Conservation (phyloP, 2,797 vertebrate species). For the Myiotriccus ornatus region DNA sequence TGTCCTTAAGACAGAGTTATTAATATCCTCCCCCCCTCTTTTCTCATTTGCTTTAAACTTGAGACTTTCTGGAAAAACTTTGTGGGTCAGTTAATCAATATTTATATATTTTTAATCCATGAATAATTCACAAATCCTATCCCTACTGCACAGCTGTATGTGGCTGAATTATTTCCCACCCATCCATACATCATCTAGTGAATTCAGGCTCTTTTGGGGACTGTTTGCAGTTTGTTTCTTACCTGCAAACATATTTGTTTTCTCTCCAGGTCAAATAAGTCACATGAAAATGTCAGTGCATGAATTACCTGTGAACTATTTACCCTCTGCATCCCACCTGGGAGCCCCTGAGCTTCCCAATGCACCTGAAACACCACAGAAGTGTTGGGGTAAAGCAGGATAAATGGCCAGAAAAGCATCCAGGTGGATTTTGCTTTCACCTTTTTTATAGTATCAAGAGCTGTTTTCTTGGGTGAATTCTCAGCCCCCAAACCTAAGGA, state of each 20-base stretch:
- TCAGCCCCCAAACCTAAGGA: neutral
- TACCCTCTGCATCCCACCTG: neutral
- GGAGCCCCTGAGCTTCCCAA: neutral
- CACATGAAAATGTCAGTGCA: neutral
- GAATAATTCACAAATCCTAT: neutral
- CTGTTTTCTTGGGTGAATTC: neutral
- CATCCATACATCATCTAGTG: neutral
- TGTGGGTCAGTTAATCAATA: neutral
- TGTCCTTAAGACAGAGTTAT: neutral
- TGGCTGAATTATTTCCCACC: neutral
- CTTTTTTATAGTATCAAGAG: neutral
- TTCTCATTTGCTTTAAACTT: neutral
- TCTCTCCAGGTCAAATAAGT: neutral
- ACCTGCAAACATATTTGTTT: slow-evolving; percentile 9
- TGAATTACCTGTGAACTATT: slow-evolving; percentile 37
- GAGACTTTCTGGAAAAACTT: neutral
- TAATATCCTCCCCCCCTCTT: neutral
- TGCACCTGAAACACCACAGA: neutral
- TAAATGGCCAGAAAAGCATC: neutral
- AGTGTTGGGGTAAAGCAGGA: neutral
- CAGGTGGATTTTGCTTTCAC: neutral
- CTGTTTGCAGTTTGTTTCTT: neutral
- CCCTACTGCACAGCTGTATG: rapidly evolving
- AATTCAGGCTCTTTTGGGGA: neutral
- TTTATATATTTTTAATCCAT: neutral